Evolutionary conservation across 2,888 invertebrate species (phyloP).

Genomic region (Ormyrus labotus): DNA sequence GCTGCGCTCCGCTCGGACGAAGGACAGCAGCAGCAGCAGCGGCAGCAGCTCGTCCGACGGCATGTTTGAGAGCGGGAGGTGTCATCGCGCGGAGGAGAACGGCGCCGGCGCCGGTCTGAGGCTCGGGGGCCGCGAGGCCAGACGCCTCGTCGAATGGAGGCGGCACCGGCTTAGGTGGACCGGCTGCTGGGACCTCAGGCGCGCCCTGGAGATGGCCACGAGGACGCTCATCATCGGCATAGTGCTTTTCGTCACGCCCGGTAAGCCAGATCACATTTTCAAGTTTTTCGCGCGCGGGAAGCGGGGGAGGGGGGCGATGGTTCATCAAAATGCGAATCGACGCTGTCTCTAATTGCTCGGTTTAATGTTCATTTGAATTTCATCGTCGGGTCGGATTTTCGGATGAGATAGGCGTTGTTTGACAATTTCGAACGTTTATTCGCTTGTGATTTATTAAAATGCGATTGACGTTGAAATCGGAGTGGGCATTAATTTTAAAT

Average conservation of each 20-base stretch:
- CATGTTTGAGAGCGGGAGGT: slow-evolving; percentile 62
- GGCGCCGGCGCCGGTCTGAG: slow-evolving; percentile 12
- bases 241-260: slow-evolving; percentile 73
- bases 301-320: no score
- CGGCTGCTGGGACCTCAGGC: slow-evolving; percentile 60
- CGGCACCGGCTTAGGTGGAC: slow-evolving; percentile 61
- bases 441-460: no score
- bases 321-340: neutral
- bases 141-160: slow-evolving; percentile 52
- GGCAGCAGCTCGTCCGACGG: neutral
- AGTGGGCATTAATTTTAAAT: no score
- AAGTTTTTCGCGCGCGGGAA: neutral
- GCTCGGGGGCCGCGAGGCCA: slow-evolving; percentile 13
- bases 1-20: slow-evolving; percentile 56
- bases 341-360: neutral
- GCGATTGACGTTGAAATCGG: no score
- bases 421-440: no score
- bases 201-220: slow-evolving; percentile 71
- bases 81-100: slow-evolving; percentile 59
- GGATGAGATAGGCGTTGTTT: no score
- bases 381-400: no score
- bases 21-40: slow-evolving; percentile 36
- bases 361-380: no score
- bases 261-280: slow-evolving; percentile 58
- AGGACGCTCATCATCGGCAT: slow-evolving; percentile 71